phyloP scores from a whole-genome alignment of 64 coral and sea anemone genomes.

The Trachythela sp. region DNA sequence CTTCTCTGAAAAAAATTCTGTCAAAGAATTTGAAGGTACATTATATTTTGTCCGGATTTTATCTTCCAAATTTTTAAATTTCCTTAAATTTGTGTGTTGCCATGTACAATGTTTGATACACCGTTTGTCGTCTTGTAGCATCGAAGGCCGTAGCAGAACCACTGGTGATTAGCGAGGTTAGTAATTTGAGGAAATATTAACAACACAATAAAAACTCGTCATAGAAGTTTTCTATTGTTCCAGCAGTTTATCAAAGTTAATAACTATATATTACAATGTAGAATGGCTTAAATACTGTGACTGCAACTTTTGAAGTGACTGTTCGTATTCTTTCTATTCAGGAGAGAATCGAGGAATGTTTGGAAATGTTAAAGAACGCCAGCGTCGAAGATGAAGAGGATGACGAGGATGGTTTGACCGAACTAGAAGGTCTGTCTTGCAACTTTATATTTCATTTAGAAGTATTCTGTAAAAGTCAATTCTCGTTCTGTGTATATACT shows the following conservation, averaged over 20 bases:
- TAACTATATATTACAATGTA: too few species aligned
- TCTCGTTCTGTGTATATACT: neutral
- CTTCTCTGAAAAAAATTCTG: conserved; percentile 1
- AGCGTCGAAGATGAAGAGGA: conserved; percentile 19
- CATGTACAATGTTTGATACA: neutral
- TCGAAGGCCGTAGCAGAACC: neutral
- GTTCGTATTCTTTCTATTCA: neutral
- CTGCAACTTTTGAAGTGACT: neutral
- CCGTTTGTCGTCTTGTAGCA: neutral
- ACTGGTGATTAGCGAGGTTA: neutral
- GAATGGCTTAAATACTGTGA: too few species aligned
- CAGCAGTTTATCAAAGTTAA: too few species aligned
- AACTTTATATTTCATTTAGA: too few species aligned
- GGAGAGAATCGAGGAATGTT: neutral
- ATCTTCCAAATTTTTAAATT: too few species aligned
- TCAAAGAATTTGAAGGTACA: conserved; percentile 10
- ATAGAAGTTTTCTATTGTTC: too few species aligned
- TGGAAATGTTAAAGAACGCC: conserved; percentile 1
- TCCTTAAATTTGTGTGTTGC: neutral
- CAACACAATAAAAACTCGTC: too few species aligned
- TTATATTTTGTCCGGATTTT: too few species aligned
- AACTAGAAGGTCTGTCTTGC: neutral
- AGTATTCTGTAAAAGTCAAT: neutral
- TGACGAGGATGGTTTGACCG: neutral
- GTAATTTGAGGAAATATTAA: neutral